These are phyloP conservation scores for Cervus canadensis DNA, from an alignment of 2,113 vertebrate genomes.

Conservation along the genomic window DNA sequence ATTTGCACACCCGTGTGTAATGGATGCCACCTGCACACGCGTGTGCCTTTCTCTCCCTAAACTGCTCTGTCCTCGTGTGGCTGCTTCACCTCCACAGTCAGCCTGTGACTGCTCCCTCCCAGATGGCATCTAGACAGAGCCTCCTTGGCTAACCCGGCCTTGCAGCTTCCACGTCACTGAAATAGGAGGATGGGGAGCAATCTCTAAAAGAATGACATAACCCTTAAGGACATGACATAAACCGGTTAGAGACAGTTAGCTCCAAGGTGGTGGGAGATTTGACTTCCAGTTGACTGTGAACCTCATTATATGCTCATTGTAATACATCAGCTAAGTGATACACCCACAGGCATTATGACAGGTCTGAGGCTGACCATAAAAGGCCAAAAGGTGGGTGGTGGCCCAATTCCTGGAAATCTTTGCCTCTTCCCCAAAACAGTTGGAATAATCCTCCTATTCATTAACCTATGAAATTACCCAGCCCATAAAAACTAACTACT, in stretches of 20 bases:
- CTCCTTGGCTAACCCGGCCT: neutral
- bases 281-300: neutral
- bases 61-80: fast-evolving
- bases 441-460: neutral
- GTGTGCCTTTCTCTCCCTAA: neutral
- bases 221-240: neutral
- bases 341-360: neutral
- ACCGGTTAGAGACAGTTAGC: neutral
- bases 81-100: neutral
- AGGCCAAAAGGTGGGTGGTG: neutral
- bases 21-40: fast-evolving
- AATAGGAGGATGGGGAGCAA: fast-evolving
- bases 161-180: neutral
- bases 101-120: neutral
- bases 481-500: neutral
- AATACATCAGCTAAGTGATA: neutral
- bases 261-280: neutral
- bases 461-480: neutral
- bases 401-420: neutral
- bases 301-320: neutral
- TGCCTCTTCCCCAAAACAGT: neutral
- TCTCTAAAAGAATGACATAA: neutral
- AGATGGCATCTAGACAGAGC: neutral
- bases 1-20: neutral
- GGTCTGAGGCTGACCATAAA: neutral